These are phyloP conservation scores for Dasysyrphus tricinctus DNA, from an alignment of 2,888 invertebrate genomes.

Conservation along the genomic window DNA sequence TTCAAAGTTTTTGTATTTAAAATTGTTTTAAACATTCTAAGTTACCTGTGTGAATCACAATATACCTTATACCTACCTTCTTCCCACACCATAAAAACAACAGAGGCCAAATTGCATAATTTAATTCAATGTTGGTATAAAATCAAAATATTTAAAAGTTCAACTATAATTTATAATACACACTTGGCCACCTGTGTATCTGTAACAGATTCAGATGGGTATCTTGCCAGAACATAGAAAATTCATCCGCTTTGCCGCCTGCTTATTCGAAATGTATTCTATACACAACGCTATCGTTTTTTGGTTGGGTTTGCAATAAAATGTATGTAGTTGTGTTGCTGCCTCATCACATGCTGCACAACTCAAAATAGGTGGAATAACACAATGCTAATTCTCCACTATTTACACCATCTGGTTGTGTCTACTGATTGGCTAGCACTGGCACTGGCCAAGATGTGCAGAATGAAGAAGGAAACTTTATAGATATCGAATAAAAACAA, in stretches of 20 bases:
- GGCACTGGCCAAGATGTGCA: not conserved
- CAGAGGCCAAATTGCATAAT: slow-evolving; percentile 19
- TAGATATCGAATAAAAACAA: slow-evolving; percentile 5
- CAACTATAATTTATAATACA: slow-evolving; percentile 51
- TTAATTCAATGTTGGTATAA: slow-evolving; percentile 14
- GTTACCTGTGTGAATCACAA: not conserved
- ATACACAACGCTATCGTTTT: slow-evolving; percentile 17
- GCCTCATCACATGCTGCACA: slow-evolving; percentile 38
- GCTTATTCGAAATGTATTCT: slow-evolving; percentile 41
- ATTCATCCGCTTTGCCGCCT: slow-evolving; percentile 31
- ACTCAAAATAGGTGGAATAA: slow-evolving; percentile 65
- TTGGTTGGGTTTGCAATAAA: slow-evolving; percentile 1
- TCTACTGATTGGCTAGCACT: slow-evolving; percentile 68
- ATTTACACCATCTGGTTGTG: slow-evolving; percentile 73
- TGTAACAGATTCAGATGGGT: slow-evolving; percentile 50
- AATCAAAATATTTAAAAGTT: slow-evolving; percentile 46
- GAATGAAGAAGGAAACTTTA: slow-evolving; percentile 12
- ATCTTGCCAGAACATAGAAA: slow-evolving; percentile 55
- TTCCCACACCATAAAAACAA: slow-evolving; percentile 5
- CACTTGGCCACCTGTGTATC: slow-evolving; percentile 48
- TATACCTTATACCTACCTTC: not conserved
- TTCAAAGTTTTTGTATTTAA: not conserved
- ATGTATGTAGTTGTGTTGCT: slow-evolving; percentile 11
- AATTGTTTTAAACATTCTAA: not conserved
- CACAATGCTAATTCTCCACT: slow-evolving; percentile 72